Evolutionary conservation across 1,140 invertebrate species (phyloP).

Genomic region (Drusus annulatus): DNA sequence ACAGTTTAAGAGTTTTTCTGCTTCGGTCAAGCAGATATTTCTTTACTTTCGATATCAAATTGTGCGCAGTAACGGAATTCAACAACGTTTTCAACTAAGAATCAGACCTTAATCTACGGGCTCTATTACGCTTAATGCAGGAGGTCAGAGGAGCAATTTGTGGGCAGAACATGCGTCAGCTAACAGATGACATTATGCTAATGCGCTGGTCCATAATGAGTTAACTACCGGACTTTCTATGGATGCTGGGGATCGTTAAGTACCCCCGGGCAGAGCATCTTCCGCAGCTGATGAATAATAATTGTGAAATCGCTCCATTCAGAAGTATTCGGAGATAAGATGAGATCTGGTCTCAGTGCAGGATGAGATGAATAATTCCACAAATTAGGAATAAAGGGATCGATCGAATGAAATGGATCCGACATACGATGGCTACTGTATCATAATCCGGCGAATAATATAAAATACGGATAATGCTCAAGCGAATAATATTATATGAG

Average conservation of each 20-base stretch:
- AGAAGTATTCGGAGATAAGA: not conserved
- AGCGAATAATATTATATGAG: no score
- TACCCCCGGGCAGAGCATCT: not conserved
- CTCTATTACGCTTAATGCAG: not conserved
- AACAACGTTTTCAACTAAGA: not conserved
- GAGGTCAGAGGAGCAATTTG: constrained; percentile 5
- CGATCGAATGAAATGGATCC: not conserved
- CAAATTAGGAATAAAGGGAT: not conserved
- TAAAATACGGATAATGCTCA: no score
- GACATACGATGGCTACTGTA: no score
- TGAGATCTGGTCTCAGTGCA: no score
- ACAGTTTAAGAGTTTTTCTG: no score
- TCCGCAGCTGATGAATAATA: not conserved
- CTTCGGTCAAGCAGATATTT: no score
- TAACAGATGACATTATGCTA: constrained; percentile 27
- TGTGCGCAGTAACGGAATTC: not conserved
- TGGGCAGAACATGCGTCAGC: constrained; percentile 16
- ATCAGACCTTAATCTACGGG: not conserved
- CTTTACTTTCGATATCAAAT: no score
- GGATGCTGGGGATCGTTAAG: not conserved
- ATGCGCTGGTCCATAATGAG: constrained; percentile 22
- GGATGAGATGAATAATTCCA: not conserved
- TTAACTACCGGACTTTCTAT: constrained; percentile 3
- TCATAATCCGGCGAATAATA: no score
- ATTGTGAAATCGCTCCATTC: not conserved